These are phyloP conservation scores for Panagrolaimus sp. DNA, from an alignment of 1,140 invertebrate species.

Conservation along the genomic window DNA sequence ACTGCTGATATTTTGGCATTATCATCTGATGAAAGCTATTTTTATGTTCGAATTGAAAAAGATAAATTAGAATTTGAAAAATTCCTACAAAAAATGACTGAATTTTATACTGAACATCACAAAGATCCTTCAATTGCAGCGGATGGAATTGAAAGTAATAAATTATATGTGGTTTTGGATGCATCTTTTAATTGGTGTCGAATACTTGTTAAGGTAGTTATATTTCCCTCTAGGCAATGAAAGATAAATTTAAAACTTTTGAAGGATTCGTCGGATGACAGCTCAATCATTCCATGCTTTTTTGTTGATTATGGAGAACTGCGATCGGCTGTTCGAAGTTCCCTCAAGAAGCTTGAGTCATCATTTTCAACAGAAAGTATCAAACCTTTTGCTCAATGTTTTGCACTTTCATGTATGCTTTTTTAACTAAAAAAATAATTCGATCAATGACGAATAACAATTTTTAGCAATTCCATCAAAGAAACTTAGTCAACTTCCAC, in stretches of 20 bases:
- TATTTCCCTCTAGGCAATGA: neutral
- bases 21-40: neutral
- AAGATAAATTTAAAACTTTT: neutral
- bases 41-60: conserved; percentile 15
- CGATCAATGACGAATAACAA: neutral
- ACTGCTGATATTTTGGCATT: neutral
- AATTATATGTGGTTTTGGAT: conserved; percentile 8
- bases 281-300: conserved; percentile 14
- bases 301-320: conserved; percentile 7
- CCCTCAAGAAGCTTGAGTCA: neutral
- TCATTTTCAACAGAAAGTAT: neutral
- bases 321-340: conserved; percentile 14
- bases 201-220: conserved; percentile 13
- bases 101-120: conserved; percentile 14
- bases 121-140: neutral
- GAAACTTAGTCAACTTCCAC: too few relatives aligned
- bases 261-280: neutral
- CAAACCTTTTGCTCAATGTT: neutral
- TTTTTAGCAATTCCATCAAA: neutral
- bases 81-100: conserved; percentile 4
- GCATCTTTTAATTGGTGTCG: neutral
- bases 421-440: neutral
- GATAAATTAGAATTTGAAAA: conserved; percentile 1
- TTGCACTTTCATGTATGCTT: neutral
- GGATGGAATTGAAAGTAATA: conserved; percentile 9